phyloP scores from a whole-genome alignment of 1,140 invertebrate species.

The Centruroides sculpturatus region DNA sequence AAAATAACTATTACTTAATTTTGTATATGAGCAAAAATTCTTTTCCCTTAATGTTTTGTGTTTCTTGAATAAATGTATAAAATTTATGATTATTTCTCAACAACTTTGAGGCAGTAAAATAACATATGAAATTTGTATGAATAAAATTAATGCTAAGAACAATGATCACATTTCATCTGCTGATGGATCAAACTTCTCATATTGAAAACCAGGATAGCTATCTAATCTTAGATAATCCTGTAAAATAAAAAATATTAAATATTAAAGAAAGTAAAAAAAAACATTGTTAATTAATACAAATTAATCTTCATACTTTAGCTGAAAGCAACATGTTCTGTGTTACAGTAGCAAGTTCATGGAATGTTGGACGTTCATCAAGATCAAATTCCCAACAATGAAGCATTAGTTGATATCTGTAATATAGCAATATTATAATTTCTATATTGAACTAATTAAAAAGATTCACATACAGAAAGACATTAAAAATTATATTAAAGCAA shows the following conservation, averaged over 20 bases:
- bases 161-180: slow-evolving; percentile 8
- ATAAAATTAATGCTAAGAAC: too few relatives aligned
- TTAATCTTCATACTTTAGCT: slow-evolving; percentile 3
- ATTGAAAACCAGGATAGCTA: slow-evolving; percentile 15
- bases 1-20: too few relatives aligned
- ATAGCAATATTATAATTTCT: background rate
- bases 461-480: too few relatives aligned
- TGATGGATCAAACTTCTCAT: slow-evolving; percentile 16
- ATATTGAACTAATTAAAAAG: too few relatives aligned
- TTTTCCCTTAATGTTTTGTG: too few relatives aligned
- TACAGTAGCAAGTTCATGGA: slow-evolving; percentile 36
- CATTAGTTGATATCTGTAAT: slow-evolving; percentile 47
- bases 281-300: too few relatives aligned
- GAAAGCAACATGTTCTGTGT: slow-evolving; percentile 11
- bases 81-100: too few relatives aligned
- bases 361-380: slow-evolving; percentile 55
- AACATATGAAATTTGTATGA: too few relatives aligned
- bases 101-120: too few relatives aligned
- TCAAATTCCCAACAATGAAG: slow-evolving; percentile 68
- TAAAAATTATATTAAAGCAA: too few relatives aligned
- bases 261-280: background rate
- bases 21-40: too few relatives aligned
- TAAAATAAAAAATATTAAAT: background rate
- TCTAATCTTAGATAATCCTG: slow-evolving; percentile 15
- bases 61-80: too few relatives aligned